A percentile compares a stretch with the other conserved stretches of the same genome.
Conservation (phyloP, 2,797 vertebrate genomes). For the Sebastes nivosus region DNA sequence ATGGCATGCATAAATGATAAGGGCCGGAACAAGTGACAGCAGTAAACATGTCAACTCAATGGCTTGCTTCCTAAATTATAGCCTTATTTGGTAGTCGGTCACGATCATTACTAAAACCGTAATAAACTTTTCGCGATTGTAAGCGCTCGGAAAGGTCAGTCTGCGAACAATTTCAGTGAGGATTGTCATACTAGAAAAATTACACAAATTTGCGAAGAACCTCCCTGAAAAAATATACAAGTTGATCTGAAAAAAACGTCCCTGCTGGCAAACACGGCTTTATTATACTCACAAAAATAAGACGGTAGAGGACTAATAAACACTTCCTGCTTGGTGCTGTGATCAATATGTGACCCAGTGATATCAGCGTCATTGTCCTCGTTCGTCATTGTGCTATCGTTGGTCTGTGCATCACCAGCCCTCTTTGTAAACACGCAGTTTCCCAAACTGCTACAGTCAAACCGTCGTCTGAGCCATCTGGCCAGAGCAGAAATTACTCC, state of each 20-base stretch:
- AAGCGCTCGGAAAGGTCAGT: slow-evolving; percentile 63
- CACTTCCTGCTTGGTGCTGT: slow-evolving; percentile 42
- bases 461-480: slow-evolving; percentile 34
- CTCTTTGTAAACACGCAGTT: slow-evolving; percentile 71
- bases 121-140: slow-evolving; percentile 59
- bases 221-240: slow-evolving; percentile 70
- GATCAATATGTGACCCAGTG: slow-evolving; percentile 38
- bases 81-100: slow-evolving; percentile 73
- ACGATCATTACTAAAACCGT: slow-evolving; percentile 68
- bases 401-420: slow-evolving; percentile 58
- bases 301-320: slow-evolving; percentile 21
- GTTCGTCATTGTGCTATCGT: slow-evolving; percentile 74
- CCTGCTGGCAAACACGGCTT: slow-evolving; percentile 53
- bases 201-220: slow-evolving; percentile 76
- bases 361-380: slow-evolving; percentile 29
- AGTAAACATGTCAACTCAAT: slow-evolving; percentile 77
- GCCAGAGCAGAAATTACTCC: slow-evolving; percentile 37
- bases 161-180: slow-evolving; percentile 41
- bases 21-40: slow-evolving; percentile 68
- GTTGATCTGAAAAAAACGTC: slow-evolving; percentile 45
- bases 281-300: slow-evolving; percentile 50
- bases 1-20: slow-evolving; percentile 78
- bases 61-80: slow-evolving; percentile 83
- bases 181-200: slow-evolving; percentile 72
- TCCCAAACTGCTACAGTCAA: slow-evolving; percentile 49